Evolutionary conservation across 2,797 vertebrate genomes (phyloP).

Genomic region (Hippocampus kuda): DNA sequence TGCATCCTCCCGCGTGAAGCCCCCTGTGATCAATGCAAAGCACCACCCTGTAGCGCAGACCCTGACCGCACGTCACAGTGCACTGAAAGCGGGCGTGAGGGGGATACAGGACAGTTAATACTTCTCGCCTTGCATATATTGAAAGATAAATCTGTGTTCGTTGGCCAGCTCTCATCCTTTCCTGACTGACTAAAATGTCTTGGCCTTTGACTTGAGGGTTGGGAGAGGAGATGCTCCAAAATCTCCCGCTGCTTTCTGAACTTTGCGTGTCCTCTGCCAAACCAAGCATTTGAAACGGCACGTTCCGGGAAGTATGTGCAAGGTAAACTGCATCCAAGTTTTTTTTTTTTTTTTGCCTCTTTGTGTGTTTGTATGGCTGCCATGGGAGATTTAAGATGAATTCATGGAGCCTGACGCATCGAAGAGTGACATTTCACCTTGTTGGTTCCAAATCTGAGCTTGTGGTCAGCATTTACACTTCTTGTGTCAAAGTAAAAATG

Average conservation of each 20-base stretch:
- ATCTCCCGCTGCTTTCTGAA: slow-evolving; percentile 37
- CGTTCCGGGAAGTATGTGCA: slow-evolving; percentile 57
- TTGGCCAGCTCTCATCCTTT: neutral
- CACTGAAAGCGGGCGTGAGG: slow-evolving; percentile 67
- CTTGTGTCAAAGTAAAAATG: neutral
- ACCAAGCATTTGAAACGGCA: slow-evolving; percentile 57
- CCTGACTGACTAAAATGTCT: slow-evolving; percentile 8
- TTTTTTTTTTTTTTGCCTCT: neutral
- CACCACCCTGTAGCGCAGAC: slow-evolving; percentile 91
- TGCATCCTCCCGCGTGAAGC: slow-evolving; percentile 89
- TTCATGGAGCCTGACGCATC: neutral
- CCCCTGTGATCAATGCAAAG: slow-evolving; percentile 92
- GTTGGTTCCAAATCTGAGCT: too few species aligned
- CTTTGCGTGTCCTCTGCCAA: slow-evolving; percentile 51
- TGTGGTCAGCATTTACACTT: too few species aligned
- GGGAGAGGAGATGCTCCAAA: slow-evolving; percentile 17
- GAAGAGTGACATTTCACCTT: neutral
- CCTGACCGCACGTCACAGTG: slow-evolving; percentile 93
- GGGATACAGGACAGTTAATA: slow-evolving; percentile 10
- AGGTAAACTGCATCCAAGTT: slow-evolving; percentile 26
- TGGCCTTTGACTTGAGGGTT: slow-evolving; percentile 18
- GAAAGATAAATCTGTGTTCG: neutral
- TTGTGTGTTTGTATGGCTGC: slow-evolving; percentile 38
- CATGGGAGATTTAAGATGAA: slow-evolving; percentile 12
- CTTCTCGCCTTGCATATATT: neutral